A percentile compares a stretch with the other conserved stretches of the same genome.
Conservation (phyloP, 1,140 invertebrate species). For the Brachionus paranguensis region DNA sequence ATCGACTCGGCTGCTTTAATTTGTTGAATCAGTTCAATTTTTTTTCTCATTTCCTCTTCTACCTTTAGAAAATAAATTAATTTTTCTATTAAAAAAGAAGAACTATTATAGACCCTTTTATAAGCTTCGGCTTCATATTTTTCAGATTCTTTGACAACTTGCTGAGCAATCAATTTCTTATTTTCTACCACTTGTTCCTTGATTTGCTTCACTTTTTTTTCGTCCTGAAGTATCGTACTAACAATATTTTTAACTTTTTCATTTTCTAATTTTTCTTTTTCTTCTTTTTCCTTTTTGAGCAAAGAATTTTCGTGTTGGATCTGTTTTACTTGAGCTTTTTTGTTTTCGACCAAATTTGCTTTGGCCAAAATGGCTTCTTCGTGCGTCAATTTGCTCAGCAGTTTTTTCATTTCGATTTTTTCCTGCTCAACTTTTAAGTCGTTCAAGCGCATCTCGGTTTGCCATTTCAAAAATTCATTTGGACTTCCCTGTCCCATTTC, state of each 20-base stretch:
- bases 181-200: constrained; percentile 16
- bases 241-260: constrained; percentile 19
- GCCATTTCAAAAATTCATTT: constrained; percentile 53
- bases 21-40: constrained; percentile 54
- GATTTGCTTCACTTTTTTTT: constrained; percentile 50
- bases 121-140: neutral
- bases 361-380: constrained; percentile 55
- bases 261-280: constrained; percentile 23
- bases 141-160: constrained; percentile 35
- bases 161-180: constrained; percentile 22
- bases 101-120: neutral
- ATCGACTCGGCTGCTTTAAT: constrained; percentile 53
- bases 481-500: constrained; percentile 52
- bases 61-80: constrained; percentile 43
- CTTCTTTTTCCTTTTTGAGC: neutral
- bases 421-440: constrained; percentile 49
- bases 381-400: constrained; percentile 53
- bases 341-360: constrained; percentile 49
- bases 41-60: constrained; percentile 52
- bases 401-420: constrained; percentile 48
- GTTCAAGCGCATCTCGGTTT: constrained; percentile 49
- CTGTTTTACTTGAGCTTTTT: constrained; percentile 48
- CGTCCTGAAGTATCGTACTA: constrained; percentile 50
- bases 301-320: constrained; percentile 50
- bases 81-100: neutral